phyloP scores from a whole-genome alignment of 1,140 invertebrate genomes.

The Acromyrmex heyeri region DNA sequence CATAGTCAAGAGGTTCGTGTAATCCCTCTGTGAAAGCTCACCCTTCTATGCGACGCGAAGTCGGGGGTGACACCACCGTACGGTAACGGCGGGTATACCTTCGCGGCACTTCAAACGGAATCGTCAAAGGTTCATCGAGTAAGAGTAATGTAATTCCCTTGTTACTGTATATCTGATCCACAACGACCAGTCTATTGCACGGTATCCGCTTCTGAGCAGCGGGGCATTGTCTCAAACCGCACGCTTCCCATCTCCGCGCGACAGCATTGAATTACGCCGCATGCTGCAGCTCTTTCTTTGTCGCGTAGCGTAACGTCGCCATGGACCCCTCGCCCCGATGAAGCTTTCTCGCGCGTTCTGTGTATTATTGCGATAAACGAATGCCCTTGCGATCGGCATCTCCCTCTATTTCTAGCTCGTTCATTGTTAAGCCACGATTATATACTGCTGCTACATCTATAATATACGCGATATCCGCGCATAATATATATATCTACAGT shows the following conservation, averaged over 20 bases:
- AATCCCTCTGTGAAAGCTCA: slow-evolving; percentile 84
- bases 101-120: slow-evolving; percentile 83
- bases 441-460: not conserved
- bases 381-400: not conserved
- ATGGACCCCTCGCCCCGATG: not conserved
- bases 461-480: not conserved
- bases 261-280: slow-evolving; percentile 59
- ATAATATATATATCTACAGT: not conserved
- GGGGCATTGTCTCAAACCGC: slow-evolving; percentile 60
- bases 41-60: slow-evolving; percentile 76
- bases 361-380: slow-evolving; percentile 37
- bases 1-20: slow-evolving; percentile 81
- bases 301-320: slow-evolving; percentile 50
- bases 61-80: slow-evolving; percentile 74
- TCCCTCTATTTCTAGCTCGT: not conserved
- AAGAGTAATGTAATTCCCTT: slow-evolving; percentile 82
- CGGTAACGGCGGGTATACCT: slow-evolving; percentile 64
- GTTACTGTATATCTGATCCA: slow-evolving; percentile 74
- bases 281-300: slow-evolving; percentile 52
- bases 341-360: slow-evolving; percentile 40
- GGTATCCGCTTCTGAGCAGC: slow-evolving; percentile 62
- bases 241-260: slow-evolving; percentile 55
- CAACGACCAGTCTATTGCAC: slow-evolving; percentile 36
- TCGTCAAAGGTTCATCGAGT: slow-evolving; percentile 85
- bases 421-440: not conserved